These are phyloP conservation scores for Phoxinus dragarum DNA, from an alignment of 2,797 vertebrate genomes.

Conservation along the genomic window DNA sequence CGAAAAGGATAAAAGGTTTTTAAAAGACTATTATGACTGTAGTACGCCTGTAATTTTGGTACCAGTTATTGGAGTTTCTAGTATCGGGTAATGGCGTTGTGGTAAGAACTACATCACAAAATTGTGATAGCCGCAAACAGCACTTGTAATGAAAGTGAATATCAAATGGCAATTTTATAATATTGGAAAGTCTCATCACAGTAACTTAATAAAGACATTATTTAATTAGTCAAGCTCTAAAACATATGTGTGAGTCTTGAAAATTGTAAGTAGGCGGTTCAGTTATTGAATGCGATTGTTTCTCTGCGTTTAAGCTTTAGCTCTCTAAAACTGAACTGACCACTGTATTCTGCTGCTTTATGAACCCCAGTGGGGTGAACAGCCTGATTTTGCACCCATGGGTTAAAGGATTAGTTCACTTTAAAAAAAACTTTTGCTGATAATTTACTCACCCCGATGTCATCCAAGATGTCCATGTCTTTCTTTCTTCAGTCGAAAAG, in stretches of 20 bases:
- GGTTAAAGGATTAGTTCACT: background rate
- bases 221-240: background rate
- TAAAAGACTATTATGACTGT: background rate
- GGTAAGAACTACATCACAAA: background rate
- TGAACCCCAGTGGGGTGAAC: conserved; percentile 40
- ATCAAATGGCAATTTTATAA: background rate
- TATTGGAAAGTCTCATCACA: background rate
- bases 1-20: background rate
- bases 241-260: background rate
- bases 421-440: too few relatives aligned
- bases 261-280: background rate
- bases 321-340: background rate
- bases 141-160: background rate
- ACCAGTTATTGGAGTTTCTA: background rate
- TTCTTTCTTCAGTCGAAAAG: too few relatives aligned
- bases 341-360: background rate
- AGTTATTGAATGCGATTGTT: background rate
- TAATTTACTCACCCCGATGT: too few relatives aligned
- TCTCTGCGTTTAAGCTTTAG: background rate
- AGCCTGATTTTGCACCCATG: conserved; percentile 56
- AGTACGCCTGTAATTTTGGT: background rate
- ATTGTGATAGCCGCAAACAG: background rate
- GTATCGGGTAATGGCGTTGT: background rate
- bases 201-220: background rate
- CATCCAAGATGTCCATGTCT: too few relatives aligned